Evolutionary conservation across 64 coral and sea anemone genomes (phyloP), one percentile per base, ranked within the genome.

Genomic region (Montipora sp.): DNA sequence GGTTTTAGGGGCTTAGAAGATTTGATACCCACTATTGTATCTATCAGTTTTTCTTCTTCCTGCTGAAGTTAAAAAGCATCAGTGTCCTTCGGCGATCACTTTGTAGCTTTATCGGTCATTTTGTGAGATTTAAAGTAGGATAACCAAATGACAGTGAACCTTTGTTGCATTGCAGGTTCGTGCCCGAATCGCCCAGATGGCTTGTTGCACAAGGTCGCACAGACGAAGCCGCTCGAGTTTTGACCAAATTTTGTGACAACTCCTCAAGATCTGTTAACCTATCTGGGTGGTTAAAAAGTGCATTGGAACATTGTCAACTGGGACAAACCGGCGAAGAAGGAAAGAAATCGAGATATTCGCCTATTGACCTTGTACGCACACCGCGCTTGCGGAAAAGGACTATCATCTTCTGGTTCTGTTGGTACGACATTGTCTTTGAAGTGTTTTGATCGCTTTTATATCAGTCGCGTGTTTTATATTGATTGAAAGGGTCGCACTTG

Each of bases 181-280:
- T 87, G 1, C 90, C 90, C 3, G 81, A 92, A 69, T 92, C 90
- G 3, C 21, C 71, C 4, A 61, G 90, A 77, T 92, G 90, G 90
- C 82, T 92, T 19, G 60, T 92, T 51, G 73, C 74, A 20, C 70
- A 78, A 48, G 83, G 83, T 55, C 80, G 15, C 7, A n/a, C 48
- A 2, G 82, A 92, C 18, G 81, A 86, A 24, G 90, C 90, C 8
- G 1, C 15, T n/a, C 19, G 46, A 5, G 81, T 86, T 66, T 59
- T 92, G 3, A 51, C n/a, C 53, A 77, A 78, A 15, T 92, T 48
- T 14, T 71, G 50, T 4, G 75, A 57, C 48, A 74, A 73, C 8
- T 23, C 59, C n/a, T 53, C 48, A 48, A 43, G 20, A 21, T 50
- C 72, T 48, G 24, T 70, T 8, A 36, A 78, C 4, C 5, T 3